These are phyloP conservation scores for Andrena bicolor DNA, from an alignment of 2,888 invertebrate genomes.

Conservation along the genomic window DNA sequence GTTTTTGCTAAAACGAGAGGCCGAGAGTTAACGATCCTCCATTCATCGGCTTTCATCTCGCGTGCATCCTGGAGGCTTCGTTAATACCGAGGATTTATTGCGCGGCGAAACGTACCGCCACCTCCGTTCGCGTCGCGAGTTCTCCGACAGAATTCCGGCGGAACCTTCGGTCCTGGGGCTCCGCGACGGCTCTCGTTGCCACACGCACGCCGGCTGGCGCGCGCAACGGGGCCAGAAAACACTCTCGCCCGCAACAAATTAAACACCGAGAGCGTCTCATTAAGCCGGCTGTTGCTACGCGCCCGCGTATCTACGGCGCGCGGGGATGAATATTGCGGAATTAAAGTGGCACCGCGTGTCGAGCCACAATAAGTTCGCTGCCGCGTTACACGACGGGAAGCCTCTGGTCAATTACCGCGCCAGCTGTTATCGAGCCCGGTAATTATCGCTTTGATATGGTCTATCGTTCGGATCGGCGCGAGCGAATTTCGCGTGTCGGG, in stretches of 20 bases:
- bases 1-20: slow-evolving; percentile 52
- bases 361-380: slow-evolving; percentile 43
- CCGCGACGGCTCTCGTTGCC: slow-evolving; percentile 10
- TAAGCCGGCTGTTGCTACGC: slow-evolving; percentile 31
- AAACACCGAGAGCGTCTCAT: slow-evolving; percentile 54
- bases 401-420: slow-evolving; percentile 33
- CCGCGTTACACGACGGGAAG: slow-evolving; percentile 32
- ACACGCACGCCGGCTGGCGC: background rate
- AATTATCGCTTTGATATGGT: slow-evolving; percentile 59
- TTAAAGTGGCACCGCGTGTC: slow-evolving; percentile 47
- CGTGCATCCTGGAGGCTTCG: slow-evolving; percentile 42
- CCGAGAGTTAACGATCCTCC: slow-evolving; percentile 56
- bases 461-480: slow-evolving; percentile 28
- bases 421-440: slow-evolving; percentile 41
- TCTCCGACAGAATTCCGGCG: slow-evolving; percentile 43
- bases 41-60: slow-evolving; percentile 65
- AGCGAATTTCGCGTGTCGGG: slow-evolving; percentile 15
- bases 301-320: slow-evolving; percentile 1
- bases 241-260: slow-evolving; percentile 46
- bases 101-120: slow-evolving; percentile 42
- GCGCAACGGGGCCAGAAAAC: background rate
- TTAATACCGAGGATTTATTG: slow-evolving; percentile 66
- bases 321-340: slow-evolving; percentile 47
- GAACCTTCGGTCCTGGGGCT: slow-evolving; percentile 19
- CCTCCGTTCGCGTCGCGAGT: slow-evolving; percentile 53